phyloP scores from a whole-genome alignment of 2,888 invertebrate species.

The Acronicta aceris region DNA sequence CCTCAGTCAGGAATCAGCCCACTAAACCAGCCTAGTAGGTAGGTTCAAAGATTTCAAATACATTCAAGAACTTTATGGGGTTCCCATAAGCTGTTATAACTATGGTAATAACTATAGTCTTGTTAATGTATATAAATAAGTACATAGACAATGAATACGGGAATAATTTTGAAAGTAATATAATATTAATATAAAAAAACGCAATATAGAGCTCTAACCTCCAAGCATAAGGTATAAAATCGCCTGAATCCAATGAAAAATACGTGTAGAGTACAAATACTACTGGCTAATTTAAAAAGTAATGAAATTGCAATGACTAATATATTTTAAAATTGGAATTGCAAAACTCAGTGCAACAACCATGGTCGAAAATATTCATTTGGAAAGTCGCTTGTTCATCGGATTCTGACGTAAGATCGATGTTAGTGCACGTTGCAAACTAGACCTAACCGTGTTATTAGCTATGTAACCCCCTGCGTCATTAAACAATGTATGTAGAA shows the following conservation, averaged over 20 bases:
- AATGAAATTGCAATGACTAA: not conserved
- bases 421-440: conserved; percentile 34
- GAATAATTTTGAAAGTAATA: not conserved
- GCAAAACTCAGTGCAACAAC: not conserved
- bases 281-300: not conserved
- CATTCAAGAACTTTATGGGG: too few species aligned
- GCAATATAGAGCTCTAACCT: not conserved
- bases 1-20: too few species aligned
- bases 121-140: too few species aligned
- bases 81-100: too few species aligned
- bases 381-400: conserved; percentile 9
- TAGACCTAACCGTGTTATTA: conserved; percentile 22
- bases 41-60: too few species aligned
- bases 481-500: conserved; percentile 12
- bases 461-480: conserved; percentile 39
- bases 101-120: too few species aligned
- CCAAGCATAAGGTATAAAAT: not conserved
- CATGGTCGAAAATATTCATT: not conserved
- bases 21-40: too few species aligned
- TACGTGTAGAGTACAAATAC: not conserved
- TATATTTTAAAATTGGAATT: conserved; percentile 4
- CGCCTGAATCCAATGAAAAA: not conserved
- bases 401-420: conserved; percentile 9
- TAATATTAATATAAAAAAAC: not conserved
- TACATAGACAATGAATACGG: too few species aligned